Base-by-base conservation (phyloP, 2,113 vertebrate genomes). In the Cheilinus undulatus region DNA sequence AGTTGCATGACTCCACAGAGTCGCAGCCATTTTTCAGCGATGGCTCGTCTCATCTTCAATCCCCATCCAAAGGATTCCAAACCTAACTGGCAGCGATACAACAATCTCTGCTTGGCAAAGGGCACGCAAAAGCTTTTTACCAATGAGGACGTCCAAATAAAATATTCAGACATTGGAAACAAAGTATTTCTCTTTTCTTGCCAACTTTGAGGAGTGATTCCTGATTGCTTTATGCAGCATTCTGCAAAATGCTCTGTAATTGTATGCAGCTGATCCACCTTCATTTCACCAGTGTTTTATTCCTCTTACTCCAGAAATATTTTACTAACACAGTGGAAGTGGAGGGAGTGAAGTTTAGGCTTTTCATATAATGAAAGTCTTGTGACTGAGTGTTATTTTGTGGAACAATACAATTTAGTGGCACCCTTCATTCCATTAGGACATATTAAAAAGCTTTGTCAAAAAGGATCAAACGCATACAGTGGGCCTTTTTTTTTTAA, bases 221-320 rank as follows among this genome's bases (percentile, higher is more conserved):
- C 78, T 76, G 79, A 87, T 88, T 85, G 79, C 85, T 86, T 83
- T 74, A 67, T 49, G 71, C 82, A 84, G 91, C 83, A 86, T 91
- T 90, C 82, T 80, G 65, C 82, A 86, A 89, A 93, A 90, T 88
- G 73, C 82, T 62, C 76, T 59, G 73, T 90, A 88, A 93, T 91
- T 89, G 80, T 89, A 77, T 91, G 89, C 88, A 67, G 71, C 68
- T 86, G 83, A 91, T 88, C 88, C 88, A 86, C 76, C 58, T 69
- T 83, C 48, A 66, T 89, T 91, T 89, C 82, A 76, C 50, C 78
- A 63, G 67, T 57, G 62, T 82, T 88, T 86, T 78, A 58, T 34
- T 76, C 63, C 69, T 49, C 62, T 73, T 64, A 56, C 69, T 63
- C 63, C 38, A 36, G 57, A 69, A 72, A 85, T 58, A 69, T 51